A percentile compares a stretch with the other conserved stretches of the same genome.
Conservation (phyloP, 2,888 invertebrate species). For the Exocentrus adspersus region DNA sequence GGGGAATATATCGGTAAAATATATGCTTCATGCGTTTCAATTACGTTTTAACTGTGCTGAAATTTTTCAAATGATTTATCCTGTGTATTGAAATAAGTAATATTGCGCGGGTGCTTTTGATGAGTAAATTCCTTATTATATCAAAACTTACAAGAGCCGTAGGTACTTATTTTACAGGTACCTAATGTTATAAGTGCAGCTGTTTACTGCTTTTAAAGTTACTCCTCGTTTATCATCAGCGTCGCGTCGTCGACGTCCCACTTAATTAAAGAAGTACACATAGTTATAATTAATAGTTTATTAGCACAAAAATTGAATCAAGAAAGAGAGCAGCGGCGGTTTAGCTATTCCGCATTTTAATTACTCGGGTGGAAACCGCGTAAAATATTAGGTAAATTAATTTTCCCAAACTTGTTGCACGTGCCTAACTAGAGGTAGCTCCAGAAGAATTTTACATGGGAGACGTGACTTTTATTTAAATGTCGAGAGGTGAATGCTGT, state of each 20-base stretch:
- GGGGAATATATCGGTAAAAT: no score
- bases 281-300: conserved; percentile 2
- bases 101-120: no score
- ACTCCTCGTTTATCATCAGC: background rate
- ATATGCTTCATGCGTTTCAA: no score
- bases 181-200: conserved; percentile 4
- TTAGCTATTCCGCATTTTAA: background rate
- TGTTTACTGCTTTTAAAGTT: background rate
- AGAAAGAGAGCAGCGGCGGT: background rate
- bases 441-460: no score
- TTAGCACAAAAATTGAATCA: background rate
- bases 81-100: no score
- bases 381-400: background rate
- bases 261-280: conserved; percentile 2
- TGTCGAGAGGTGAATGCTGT: no score
- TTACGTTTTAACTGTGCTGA: no score
- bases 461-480: no score
- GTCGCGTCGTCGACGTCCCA: background rate
- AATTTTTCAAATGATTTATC: no score
- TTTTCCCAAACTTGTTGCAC: background rate
- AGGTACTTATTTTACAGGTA: conserved; percentile 8
- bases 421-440: background rate
- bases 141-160: conserved; percentile 13
- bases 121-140: no score
- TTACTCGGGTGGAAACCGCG: background rate